phyloP scores from a whole-genome alignment of 2,888 invertebrate genomes.

The Sinotaia quadrata region DNA sequence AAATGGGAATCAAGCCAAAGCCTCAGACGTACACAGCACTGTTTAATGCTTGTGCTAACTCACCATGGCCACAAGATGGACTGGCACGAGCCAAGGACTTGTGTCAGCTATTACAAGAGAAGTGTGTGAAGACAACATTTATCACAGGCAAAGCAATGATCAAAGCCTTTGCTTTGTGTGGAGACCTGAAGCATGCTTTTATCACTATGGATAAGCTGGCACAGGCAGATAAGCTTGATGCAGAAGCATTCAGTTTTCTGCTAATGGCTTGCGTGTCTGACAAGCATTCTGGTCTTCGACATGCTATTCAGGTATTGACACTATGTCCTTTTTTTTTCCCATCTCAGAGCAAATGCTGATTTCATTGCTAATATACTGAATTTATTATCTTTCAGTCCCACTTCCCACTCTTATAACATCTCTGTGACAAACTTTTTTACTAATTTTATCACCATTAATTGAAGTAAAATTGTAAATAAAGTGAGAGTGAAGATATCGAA shows the following conservation, averaged over 20 bases:
- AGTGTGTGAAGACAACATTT: slow-evolving; percentile 79
- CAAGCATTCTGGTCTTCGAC: slow-evolving; percentile 84
- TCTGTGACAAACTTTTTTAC: too few relatives aligned
- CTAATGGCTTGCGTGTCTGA: slow-evolving; percentile 89
- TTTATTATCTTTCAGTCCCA: too few relatives aligned
- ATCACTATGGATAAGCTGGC: slow-evolving; percentile 88
- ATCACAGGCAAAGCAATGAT: slow-evolving; percentile 91
- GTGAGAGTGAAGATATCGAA: too few relatives aligned
- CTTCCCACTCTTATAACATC: too few relatives aligned
- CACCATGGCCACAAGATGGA: slow-evolving; percentile 79
- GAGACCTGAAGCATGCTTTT: slow-evolving; percentile 85
- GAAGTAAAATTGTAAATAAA: too few relatives aligned
- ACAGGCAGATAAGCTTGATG: slow-evolving; percentile 68
- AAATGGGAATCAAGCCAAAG: slow-evolving; percentile 79
- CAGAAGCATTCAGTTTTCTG: slow-evolving; percentile 84
- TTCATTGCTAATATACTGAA: too few relatives aligned
- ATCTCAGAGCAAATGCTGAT: too few relatives aligned
- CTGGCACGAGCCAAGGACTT: slow-evolving; percentile 80
- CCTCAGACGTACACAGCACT: slow-evolving; percentile 86
- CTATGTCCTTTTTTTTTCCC: too few relatives aligned
- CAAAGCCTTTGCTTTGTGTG: slow-evolving; percentile 90
- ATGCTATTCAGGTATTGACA: slow-evolving; percentile 79
- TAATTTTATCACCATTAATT: too few relatives aligned
- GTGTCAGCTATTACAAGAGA: slow-evolving; percentile 80
- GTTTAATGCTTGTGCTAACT: slow-evolving; percentile 90